Base-by-base conservation (phyloP, 2,888 invertebrate genomes). In the Ormyrus thymus region DNA sequence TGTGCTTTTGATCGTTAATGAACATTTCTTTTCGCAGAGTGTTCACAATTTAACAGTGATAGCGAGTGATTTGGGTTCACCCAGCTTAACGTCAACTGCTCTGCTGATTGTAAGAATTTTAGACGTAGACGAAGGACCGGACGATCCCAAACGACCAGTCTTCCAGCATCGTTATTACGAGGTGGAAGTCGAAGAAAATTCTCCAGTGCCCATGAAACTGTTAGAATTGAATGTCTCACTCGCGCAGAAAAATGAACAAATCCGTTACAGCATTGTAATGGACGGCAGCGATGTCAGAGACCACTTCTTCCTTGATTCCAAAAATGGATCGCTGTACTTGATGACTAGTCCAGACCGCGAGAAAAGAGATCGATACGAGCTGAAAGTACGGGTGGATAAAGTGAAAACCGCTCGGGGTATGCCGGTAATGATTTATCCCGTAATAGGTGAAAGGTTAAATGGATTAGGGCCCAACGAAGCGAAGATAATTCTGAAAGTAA, bases 51-150 rank as follows among this genome's bases (percentile, higher is more conserved):
- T 97, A 0, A 95, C 96, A 0, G 93, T 97, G 0, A 92, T 96
- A 1, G 97, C 96, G 0, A 95, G 96, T 0, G 97, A 97, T 90
- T 91, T 97, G 73, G 97, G 97, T 0, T 95, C 94, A 56, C 97
- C 97, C 0, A 95, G 96, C 84, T 91, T 95, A 4, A 96, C 95
- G 78, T 94, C 96, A 0, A 95, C 95, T 0, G 96, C 97, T 1
- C 87, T 95, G 55, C 90, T 96, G 9, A 90, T 94, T 70, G 91
- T 96, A 7, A 93, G 92, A 62, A 92, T 96, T 0, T 92, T 94
- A 76, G 93, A 95, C 86, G 91, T 94, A 8, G 90, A 90, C 9
- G 91, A 91, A 59, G 91, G 91, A 93, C 45, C 92, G 92, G 86
- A 91, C 53, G 84, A 85, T 11, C 78, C 84, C 1, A 86, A 86